These are phyloP conservation scores for Cephus cinctus DNA, from an alignment of 1,140 invertebrate species.

Conservation along the genomic window DNA sequence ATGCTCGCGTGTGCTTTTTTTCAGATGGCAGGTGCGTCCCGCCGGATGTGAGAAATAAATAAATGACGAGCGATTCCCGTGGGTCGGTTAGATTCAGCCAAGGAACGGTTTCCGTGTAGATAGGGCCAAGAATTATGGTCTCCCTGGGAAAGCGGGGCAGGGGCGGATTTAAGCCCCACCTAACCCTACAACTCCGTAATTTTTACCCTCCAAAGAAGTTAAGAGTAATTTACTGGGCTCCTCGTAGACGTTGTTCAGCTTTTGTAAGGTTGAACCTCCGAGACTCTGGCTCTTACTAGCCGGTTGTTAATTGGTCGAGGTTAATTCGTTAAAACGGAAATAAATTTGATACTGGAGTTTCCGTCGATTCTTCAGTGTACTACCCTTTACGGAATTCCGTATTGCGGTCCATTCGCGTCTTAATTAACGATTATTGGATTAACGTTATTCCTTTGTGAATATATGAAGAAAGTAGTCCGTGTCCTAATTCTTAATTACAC, in stretches of 20 bases:
- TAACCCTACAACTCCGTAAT: slow-evolving; percentile 50
- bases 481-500: too few species aligned
- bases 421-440: too few species aligned
- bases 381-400: too few species aligned
- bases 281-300: slow-evolving; percentile 8
- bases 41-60: slow-evolving; percentile 44
- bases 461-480: too few species aligned
- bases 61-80: slow-evolving; percentile 46
- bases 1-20: too few species aligned
- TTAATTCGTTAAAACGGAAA: too few species aligned
- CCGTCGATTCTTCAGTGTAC: too few species aligned
- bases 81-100: slow-evolving; percentile 21
- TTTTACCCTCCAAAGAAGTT: slow-evolving; percentile 52
- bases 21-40: slow-evolving; percentile 32
- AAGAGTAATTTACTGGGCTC: slow-evolving; percentile 53
- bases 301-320: too few species aligned
- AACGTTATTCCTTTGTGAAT: too few species aligned
- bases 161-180: slow-evolving; percentile 33
- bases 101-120: slow-evolving; percentile 44
- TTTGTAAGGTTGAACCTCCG: slow-evolving; percentile 6
- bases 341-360: too few species aligned
- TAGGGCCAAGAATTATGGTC: slow-evolving; percentile 51
- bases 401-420: too few species aligned
- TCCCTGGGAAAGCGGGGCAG: slow-evolving; percentile 21
- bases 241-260: slow-evolving; percentile 34